Evolutionary conservation across 2,888 invertebrate genomes (phyloP), one percentile per base, ranked within the genome.

Genomic region (Branchinecta sandiegonensis): DNA sequence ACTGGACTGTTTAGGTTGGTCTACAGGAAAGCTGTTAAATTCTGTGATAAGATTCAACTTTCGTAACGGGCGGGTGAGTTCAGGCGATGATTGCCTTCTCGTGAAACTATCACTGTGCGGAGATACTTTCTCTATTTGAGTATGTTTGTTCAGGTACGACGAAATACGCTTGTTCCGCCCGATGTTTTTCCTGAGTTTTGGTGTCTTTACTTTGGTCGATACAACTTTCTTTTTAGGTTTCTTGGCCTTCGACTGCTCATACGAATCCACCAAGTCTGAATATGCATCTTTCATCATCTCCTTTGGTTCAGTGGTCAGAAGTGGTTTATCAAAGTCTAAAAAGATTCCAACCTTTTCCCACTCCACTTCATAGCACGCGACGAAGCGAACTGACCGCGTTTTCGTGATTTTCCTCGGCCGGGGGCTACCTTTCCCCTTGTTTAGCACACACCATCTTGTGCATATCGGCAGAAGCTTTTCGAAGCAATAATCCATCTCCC

Each of bases 401-500:
- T 56, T 56, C 23, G 23, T 56, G 23, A 56, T 56, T 9, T 23
- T 56, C 23, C 23, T n/a, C 10, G 65, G 14, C 73, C 72, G 0
- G 69, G 47, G 48, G 17, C 56, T 48, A 10, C 50, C 17, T 13
- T 48, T 47, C 0, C 47, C 23, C 37, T 4, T 74, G 78, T 83
- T 80, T 71, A 82, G 76, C 46, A 87, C 77, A 74, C 89, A 88
- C 89, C 89, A 90, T 72, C 89, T 83, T 0, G 88, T 88, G 37
- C 87, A 76, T 65, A 91, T 76, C 0, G 89, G 88, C 69, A 90
- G 79, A 72, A 89, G 85, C 76, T 90, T 90, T 74, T 86, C 85
- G 71, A 89, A 85, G 56, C 86, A 83, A 76, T 90, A 90, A 47
- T 85, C 81, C 74, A 86, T 84, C 4, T 85, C 82, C 91, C 91